Percentiles rank a stretch among this genome's conserved stretches.
These are phyloP conservation scores for Tetramorium simillimum DNA, from an alignment of 1,140 invertebrate species.

Conservation along the genomic window DNA sequence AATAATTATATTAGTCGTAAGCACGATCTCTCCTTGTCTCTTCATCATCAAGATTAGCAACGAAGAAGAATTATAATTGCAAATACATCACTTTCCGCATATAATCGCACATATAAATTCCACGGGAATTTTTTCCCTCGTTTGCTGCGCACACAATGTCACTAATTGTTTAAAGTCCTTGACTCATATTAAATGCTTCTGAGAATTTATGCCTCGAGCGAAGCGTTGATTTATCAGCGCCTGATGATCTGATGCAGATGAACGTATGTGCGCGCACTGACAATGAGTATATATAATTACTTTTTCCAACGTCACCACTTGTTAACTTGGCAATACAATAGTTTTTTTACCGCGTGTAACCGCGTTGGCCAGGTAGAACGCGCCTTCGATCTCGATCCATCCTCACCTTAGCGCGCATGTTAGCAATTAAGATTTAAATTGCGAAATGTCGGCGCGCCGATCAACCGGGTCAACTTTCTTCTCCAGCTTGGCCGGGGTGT, in stretches of 20 bases:
- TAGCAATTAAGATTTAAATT: neutral
- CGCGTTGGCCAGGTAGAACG: neutral
- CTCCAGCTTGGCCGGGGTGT: neutral
- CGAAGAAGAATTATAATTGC: conserved; percentile 36
- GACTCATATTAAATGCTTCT: conserved; percentile 48
- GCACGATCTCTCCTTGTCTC: conserved; percentile 54
- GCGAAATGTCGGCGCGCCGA: neutral
- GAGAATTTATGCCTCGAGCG: conserved; percentile 25
- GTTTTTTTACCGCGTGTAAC: neutral
- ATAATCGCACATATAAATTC: conserved; percentile 6
- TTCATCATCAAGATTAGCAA: conserved; percentile 48
- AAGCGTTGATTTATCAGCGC: conserved; percentile 30
- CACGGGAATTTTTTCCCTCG: conserved; percentile 18
- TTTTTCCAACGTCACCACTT: conserved; percentile 11
- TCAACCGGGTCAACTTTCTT: neutral
- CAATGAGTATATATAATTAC: conserved; percentile 7
- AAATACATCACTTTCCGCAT: conserved; percentile 3
- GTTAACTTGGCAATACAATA: conserved; percentile 12
- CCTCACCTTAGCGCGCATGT: neutral
- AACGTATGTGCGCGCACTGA: neutral
- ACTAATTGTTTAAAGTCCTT: conserved; percentile 45
- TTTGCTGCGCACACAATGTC: neutral
- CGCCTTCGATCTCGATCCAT: neutral
- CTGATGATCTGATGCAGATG: conserved; percentile 19
- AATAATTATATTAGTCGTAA: conserved; percentile 60